These are phyloP conservation scores for Pyrgus malvae DNA, from an alignment of 2,888 invertebrate genomes.

Conservation along the genomic window DNA sequence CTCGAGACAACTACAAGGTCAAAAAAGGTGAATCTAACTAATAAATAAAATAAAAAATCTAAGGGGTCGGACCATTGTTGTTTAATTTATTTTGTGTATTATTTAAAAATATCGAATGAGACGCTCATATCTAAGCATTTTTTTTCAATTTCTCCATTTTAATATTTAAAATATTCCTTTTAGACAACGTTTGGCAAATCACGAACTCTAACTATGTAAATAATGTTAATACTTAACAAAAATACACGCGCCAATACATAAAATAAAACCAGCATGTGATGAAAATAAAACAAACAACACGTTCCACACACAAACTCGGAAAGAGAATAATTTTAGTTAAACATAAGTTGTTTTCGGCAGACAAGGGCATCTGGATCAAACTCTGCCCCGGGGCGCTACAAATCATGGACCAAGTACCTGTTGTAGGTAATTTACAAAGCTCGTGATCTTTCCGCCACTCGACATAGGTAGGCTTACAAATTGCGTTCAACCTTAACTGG, in stretches of 20 bases:
- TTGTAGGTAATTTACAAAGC: conserved; percentile 70
- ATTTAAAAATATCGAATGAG: too few relatives aligned
- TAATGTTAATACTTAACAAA: too few relatives aligned
- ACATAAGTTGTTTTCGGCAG: conserved; percentile 65
- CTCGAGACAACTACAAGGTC: too few relatives aligned
- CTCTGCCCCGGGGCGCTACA: conserved; percentile 71
- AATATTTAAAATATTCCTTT: too few relatives aligned
- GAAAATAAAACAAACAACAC: conserved; percentile 22
- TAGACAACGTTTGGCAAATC: too few relatives aligned
- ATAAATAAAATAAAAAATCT: too few relatives aligned
- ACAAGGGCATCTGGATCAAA: conserved; percentile 69
- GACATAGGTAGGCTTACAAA: conserved; percentile 71
- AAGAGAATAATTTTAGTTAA: conserved; percentile 65
- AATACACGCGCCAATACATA: conserved; percentile 3
- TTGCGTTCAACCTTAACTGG: conserved; percentile 73
- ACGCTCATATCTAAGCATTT: too few relatives aligned
- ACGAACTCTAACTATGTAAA: too few relatives aligned
- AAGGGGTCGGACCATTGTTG: too few relatives aligned
- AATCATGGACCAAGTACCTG: conserved; percentile 78
- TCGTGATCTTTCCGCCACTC: conserved; percentile 62
- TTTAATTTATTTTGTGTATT: too few relatives aligned
- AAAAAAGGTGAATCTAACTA: too few relatives aligned
- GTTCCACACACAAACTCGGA: conserved; percentile 41
- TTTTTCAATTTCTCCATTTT: too few relatives aligned
- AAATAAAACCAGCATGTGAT: neutral